Conservation (phyloP, 2,888 invertebrate genomes). For the Taenaris catops region DNA sequence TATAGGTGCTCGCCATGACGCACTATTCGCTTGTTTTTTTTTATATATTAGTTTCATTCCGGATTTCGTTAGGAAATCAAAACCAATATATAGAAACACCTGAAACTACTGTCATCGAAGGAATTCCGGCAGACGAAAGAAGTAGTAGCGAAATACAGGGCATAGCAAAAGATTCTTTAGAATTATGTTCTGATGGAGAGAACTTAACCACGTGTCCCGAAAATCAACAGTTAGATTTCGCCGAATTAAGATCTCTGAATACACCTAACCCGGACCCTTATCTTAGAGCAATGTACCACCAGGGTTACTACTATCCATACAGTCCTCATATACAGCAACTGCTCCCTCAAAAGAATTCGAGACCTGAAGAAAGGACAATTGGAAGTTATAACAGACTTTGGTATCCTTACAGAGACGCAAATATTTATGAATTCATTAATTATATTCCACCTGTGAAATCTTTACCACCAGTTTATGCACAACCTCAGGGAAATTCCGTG, state of each 20-base stretch:
- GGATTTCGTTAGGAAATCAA: no score
- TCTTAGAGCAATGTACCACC: not conserved
- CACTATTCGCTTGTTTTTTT: conserved; percentile 6
- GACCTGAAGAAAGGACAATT: not conserved
- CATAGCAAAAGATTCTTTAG: not conserved
- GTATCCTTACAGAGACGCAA: conserved; percentile 12
- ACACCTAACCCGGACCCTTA: conserved; percentile 3
- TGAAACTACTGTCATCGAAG: conserved; percentile 15
- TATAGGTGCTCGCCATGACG: conserved; percentile 9
- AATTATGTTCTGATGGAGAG: conserved; percentile 6
- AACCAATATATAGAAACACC: conserved; percentile 3
- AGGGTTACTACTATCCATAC: conserved; percentile 6
- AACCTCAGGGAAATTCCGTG: conserved; percentile 5
- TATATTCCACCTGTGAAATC: conserved; percentile 12
- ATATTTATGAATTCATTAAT: not conserved
- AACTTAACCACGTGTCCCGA: not conserved
- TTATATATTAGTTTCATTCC: conserved; percentile 4
- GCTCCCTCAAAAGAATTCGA: not conserved
- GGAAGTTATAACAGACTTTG: not conserved
- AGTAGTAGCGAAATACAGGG: not conserved
- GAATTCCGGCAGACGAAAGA: conserved; percentile 1
- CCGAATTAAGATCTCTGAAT: not conserved
- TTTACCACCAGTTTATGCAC: conserved; percentile 18
- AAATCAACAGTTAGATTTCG: not conserved
- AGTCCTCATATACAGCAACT: conserved; percentile 6